These are phyloP conservation scores for Serranus cabrilla DNA, from an alignment of 2,797 vertebrate genomes.

Conservation along the genomic window DNA sequence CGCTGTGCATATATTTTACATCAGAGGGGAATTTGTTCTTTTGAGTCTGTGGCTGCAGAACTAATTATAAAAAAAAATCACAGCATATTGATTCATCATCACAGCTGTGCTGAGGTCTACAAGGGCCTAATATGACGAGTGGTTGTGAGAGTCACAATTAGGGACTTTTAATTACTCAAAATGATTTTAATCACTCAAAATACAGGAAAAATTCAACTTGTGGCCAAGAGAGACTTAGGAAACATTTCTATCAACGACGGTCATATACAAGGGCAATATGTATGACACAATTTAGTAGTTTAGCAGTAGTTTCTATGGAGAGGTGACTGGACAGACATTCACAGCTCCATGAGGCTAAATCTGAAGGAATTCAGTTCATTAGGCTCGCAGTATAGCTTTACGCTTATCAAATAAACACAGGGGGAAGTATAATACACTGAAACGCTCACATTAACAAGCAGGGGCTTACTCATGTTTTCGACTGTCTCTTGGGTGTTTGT, in stretches of 20 bases:
- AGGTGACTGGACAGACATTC: background rate
- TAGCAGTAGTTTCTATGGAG: background rate
- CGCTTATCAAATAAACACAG: conserved; percentile 33
- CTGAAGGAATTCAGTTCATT: background rate
- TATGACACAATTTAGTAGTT: background rate
- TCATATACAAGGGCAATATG: background rate
- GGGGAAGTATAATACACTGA: conserved; percentile 1
- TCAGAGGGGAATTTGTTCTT: conserved; percentile 9
- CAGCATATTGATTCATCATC: conserved; percentile 8
- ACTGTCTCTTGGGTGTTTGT: background rate
- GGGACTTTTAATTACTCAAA: no score
- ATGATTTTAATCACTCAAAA: no score
- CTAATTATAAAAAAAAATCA: conserved; percentile 14
- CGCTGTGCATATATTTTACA: conserved; percentile 17
- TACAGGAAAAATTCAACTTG: background rate
- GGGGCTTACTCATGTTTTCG: background rate
- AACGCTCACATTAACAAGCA: conserved; percentile 45
- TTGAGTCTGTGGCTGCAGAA: background rate
- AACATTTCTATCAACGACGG: background rate
- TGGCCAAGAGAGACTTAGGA: background rate
- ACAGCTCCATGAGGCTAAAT: background rate
- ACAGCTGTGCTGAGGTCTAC: conserved; percentile 4
- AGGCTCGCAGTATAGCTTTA: conserved; percentile 7
- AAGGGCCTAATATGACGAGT: conserved; percentile 10
- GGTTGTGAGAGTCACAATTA: background rate